phyloP scores from a whole-genome alignment of 1,140 invertebrate species.

The Drosophila equinoxialis region DNA sequence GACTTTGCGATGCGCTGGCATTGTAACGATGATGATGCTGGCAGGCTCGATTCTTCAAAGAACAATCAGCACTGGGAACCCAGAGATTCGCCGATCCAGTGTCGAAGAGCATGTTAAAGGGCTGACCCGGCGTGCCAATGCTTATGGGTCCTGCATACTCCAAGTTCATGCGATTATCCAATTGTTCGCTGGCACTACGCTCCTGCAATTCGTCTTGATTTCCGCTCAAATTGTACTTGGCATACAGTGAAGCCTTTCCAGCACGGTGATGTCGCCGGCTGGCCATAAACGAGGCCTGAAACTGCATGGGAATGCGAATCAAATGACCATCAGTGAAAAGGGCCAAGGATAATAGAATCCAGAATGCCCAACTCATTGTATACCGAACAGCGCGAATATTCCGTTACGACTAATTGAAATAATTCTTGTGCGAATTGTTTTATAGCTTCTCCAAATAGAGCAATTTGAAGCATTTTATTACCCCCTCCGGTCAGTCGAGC shows the following conservation, averaged over 20 bases:
- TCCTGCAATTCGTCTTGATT: not conserved
- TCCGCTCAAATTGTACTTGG: conserved; percentile 41
- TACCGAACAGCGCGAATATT: conserved; percentile 30
- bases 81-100: conserved; percentile 56
- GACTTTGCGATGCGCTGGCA: conserved; percentile 28
- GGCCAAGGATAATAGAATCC: conserved; percentile 21
- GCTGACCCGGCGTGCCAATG: conserved; percentile 95
- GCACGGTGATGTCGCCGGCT: conserved; percentile 39
- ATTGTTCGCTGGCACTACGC: conserved; percentile 34
- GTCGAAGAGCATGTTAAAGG: conserved; percentile 62
- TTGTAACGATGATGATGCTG: conserved; percentile 54
- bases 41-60: conserved; percentile 40
- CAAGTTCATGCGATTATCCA: conserved; percentile 45
- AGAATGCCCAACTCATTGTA: conserved; percentile 15
- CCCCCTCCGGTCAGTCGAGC: conserved; percentile 32
- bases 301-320: conserved; percentile 44
- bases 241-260: conserved; percentile 22
- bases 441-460: conserved; percentile 42
- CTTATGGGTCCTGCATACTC: conserved; percentile 88
- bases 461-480: conserved; percentile 31
- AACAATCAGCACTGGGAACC: conserved; percentile 51
- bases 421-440: conserved; percentile 41
- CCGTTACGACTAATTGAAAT: conserved; percentile 29
- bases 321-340: conserved; percentile 15
- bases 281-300: conserved; percentile 44